Conservation (phyloP, 2,113 vertebrate genomes). For the Dasyornis broadbenti region DNA sequence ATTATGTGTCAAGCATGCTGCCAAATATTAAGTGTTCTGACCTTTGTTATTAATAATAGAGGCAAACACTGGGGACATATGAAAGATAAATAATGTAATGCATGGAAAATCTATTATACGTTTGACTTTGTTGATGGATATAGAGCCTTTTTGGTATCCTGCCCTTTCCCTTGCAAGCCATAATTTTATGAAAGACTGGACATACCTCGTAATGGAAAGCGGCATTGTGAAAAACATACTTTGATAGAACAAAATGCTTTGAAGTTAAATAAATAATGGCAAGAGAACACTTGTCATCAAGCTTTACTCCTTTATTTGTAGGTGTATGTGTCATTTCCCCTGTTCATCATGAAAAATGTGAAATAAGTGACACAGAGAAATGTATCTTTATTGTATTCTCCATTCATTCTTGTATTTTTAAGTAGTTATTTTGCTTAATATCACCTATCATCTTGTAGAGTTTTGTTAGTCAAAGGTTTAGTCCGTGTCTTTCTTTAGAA, state of each 20-base stretch:
- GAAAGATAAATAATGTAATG: background rate
- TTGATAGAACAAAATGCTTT: background rate
- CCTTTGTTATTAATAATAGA: conserved; percentile 55
- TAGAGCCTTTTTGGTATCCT: background rate
- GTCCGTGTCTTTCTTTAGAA: background rate
- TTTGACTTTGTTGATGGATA: background rate
- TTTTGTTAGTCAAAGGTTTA: background rate
- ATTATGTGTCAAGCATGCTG: conserved; percentile 1
- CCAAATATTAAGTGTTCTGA: conserved; percentile 62
- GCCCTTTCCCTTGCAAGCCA: background rate
- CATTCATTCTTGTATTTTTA: background rate
- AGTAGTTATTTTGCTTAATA: background rate
- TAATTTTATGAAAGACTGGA: background rate
- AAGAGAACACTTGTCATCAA: background rate
- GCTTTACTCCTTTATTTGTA: background rate
- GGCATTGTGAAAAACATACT: background rate
- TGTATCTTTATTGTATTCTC: background rate
- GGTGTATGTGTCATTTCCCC: background rate
- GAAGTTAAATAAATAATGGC: background rate
- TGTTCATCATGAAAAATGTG: background rate
- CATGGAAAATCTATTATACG: background rate
- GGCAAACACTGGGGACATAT: background rate
- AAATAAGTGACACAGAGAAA: background rate
- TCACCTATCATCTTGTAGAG: background rate
- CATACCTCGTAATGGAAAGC: background rate